phyloP scores from a whole-genome alignment of 2,797 vertebrate species.

The Holocentrus rufus region DNA sequence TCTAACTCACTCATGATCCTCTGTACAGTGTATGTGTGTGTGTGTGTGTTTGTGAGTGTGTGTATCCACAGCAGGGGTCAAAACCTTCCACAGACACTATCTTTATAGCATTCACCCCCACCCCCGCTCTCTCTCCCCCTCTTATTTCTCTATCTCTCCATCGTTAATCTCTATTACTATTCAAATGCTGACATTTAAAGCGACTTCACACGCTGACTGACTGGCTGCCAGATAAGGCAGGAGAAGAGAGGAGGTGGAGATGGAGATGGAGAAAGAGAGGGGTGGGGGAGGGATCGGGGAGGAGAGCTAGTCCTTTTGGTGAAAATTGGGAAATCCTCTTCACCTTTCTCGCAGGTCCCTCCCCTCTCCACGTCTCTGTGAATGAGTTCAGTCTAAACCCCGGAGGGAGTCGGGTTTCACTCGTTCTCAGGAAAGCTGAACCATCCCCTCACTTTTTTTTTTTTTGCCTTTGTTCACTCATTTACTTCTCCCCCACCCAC shows the following conservation, averaged over 20 bases:
- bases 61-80: constrained; percentile 46
- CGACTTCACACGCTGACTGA: constrained; percentile 66
- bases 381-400: constrained; percentile 66
- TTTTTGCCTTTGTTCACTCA: constrained; percentile 62
- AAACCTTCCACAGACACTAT: constrained; percentile 59
- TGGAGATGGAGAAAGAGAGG: constrained; percentile 3
- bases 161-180: constrained; percentile 78
- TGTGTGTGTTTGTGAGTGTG: constrained; percentile 6
- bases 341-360: constrained; percentile 52
- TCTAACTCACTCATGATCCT: neutral
- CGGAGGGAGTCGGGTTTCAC: constrained; percentile 69
- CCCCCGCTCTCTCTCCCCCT: constrained; percentile 25
- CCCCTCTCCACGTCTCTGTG: constrained; percentile 42
- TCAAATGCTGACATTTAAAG: constrained; percentile 81
- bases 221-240: constrained; percentile 63
- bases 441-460: constrained; percentile 42
- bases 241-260: constrained; percentile 27
- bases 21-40: constrained; percentile 2
- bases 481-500: constrained; percentile 58
- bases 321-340: constrained; percentile 62
- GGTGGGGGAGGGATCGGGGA: neutral
- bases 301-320: constrained; percentile 29
- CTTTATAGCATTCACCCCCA: constrained; percentile 71
- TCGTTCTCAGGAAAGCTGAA: constrained; percentile 62
- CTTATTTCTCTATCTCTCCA: constrained; percentile 58